Evolutionary conservation across 2,888 invertebrate species (phyloP).

Genomic region (Cheilosia scutellata): DNA sequence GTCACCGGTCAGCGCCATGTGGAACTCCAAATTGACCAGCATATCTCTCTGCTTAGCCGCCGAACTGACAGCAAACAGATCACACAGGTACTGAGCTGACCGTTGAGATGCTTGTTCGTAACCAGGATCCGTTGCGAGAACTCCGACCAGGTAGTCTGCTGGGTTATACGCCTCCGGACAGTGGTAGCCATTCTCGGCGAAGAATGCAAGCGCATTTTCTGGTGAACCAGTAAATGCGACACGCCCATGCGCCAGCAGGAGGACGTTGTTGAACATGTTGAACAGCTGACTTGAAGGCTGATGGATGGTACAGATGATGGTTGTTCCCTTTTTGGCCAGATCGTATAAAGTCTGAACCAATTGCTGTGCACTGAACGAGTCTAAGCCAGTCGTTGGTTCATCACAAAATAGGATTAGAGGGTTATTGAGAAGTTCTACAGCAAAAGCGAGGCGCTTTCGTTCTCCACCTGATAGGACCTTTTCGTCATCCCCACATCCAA

Average conservation of each 20-base stretch:
- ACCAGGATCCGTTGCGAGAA: constrained; percentile 91
- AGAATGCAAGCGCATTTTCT: constrained; percentile 87
- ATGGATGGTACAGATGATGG: constrained; percentile 96
- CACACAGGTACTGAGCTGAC: constrained; percentile 90
- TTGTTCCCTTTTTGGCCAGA: constrained; percentile 91
- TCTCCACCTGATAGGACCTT: constrained; percentile 97
- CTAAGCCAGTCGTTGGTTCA: constrained; percentile 97
- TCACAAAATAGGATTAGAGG: constrained; percentile 97
- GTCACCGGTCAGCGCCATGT: constrained; percentile 86
- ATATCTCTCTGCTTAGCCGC: constrained; percentile 91
- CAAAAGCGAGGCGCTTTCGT: constrained; percentile 95
- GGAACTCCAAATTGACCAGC: constrained; percentile 89
- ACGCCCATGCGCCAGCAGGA: constrained; percentile 94
- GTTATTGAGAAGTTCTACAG: constrained; percentile 94
- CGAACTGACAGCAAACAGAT: constrained; percentile 91
- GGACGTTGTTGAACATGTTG: constrained; percentile 91
- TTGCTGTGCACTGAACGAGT: constrained; percentile 96
- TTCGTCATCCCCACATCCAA: constrained; percentile 90
- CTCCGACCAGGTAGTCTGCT: constrained; percentile 95
- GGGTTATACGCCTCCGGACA: constrained; percentile 94
- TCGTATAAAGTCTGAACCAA: constrained; percentile 89
- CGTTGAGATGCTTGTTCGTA: constrained; percentile 89
- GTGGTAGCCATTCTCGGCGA: constrained; percentile 90
- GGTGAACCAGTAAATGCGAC: constrained; percentile 93
- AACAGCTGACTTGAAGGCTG: constrained; percentile 96